Evolutionary conservation across 2,797 vertebrate genomes (phyloP), one percentile per base, ranked within the genome.

Genomic region (Gobio occitaniae): DNA sequence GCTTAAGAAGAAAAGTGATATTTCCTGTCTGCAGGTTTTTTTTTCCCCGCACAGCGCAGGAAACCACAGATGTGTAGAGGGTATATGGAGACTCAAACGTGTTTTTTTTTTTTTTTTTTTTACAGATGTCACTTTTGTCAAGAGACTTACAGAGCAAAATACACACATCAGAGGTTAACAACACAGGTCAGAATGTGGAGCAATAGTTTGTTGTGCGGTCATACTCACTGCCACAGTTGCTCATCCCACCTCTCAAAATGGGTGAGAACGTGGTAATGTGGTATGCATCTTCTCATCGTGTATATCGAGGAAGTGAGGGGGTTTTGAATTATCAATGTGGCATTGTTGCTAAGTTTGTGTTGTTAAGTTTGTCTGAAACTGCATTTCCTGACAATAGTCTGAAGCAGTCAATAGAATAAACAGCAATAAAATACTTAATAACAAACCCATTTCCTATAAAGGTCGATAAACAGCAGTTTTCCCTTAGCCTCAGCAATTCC

Each of bases 61-160:
- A 89, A 89, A 87, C 88, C 86, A 38, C 86, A 84, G 52, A 36
- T 25, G 68, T 85, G 61, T 19, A 71, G 38, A 41, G 69, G 66
- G 25, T 36, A 71, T 36, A 71, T 77, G 15, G 16, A 75, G 50
- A 61, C 21, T 9, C 3, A 72, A 36, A n/a, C 4, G 36, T 16
- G 9, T 36, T 9, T 4, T 36, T 41, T 16, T 15, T 77, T 25
- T 25, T 21, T 10, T 21, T 10, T 10, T 56, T 54, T 54, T 21
- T 50, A 78, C 48, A 13, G 17, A 56, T 65, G 59, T 65, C 6
- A 25, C 2, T 16, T 44, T 41, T n/a, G 25, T 29, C n/a, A 19
- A 17, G 29, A 17, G 32, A 12, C 47, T 72, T 52, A 44, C 48
- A 59, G 48, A n/a, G 47, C 13, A 65, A 50, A 52, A 38, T 41